Evolutionary conservation across 2,113 vertebrate genomes (phyloP).

Genomic region (Thalassoma bifasciatum): DNA sequence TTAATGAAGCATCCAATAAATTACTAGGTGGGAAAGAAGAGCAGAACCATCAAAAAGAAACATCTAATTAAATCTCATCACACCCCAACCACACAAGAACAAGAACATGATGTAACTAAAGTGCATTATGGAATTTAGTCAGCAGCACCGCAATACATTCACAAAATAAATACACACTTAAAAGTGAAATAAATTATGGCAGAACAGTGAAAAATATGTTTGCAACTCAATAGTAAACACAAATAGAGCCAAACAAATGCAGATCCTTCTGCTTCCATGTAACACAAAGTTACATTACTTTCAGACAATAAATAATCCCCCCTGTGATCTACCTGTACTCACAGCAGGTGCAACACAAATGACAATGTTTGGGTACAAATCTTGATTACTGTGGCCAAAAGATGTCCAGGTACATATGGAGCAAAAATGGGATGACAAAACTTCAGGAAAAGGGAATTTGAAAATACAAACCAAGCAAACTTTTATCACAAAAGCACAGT

Average conservation of each 20-base stretch:
- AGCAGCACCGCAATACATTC: slow-evolving; percentile 97
- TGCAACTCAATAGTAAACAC: slow-evolving; percentile 35
- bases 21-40: slow-evolving; percentile 60
- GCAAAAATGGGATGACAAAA: slow-evolving; percentile 33
- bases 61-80: slow-evolving; percentile 51
- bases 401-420: slow-evolving; percentile 73
- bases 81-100: slow-evolving; percentile 76
- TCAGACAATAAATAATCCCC: slow-evolving; percentile 63
- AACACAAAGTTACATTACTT: slow-evolving; percentile 38
- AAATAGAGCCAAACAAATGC: slow-evolving; percentile 35
- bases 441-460: slow-evolving; percentile 28
- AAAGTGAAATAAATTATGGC: slow-evolving; percentile 93
- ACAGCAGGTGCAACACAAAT: slow-evolving; percentile 35
- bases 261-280: slow-evolving; percentile 14
- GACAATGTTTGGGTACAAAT: slow-evolving; percentile 37
- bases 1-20: slow-evolving; percentile 67
- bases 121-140: slow-evolving; percentile 93
- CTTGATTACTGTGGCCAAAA: slow-evolving; percentile 33
- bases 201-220: slow-evolving; percentile 52
- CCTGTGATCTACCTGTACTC: slow-evolving; percentile 24
- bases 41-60: slow-evolving; percentile 55
- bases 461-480: slow-evolving; percentile 47
- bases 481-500: slow-evolving; percentile 63
- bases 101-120: slow-evolving; percentile 84
- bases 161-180: slow-evolving; percentile 95